A percentile compares a stretch with the other conserved stretches of the same genome.
Conservation (phyloP, 2,113 vertebrate species). For the Mormyrus lacerda region DNA sequence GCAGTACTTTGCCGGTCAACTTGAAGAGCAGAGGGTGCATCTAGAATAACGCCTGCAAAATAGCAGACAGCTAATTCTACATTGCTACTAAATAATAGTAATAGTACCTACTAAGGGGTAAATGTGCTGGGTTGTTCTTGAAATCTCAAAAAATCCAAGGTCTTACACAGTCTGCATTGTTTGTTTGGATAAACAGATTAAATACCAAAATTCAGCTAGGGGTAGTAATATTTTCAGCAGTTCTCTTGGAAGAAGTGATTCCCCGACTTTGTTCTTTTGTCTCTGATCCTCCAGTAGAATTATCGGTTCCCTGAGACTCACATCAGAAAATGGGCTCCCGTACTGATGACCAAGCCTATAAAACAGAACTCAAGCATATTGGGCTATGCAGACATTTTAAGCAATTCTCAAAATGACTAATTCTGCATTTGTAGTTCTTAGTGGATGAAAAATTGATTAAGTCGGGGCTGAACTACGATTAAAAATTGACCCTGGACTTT, state of each 20-base stretch:
- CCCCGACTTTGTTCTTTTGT: background rate
- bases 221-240: background rate
- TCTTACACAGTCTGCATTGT: background rate
- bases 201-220: background rate
- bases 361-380: background rate
- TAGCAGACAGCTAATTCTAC: too few species aligned
- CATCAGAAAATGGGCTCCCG: background rate
- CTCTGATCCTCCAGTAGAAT: background rate
- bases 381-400: background rate
- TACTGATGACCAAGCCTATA: background rate
- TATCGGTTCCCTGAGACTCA: background rate
- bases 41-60: too few species aligned
- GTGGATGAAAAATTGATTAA: background rate
- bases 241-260: background rate
- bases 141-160: too few species aligned
- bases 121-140: too few species aligned
- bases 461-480: background rate
- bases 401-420: background rate
- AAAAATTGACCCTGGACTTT: too few species aligned
- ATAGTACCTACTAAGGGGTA: too few species aligned
- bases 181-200: background rate
- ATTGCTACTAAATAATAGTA: too few species aligned
- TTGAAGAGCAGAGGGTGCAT: too few species aligned
- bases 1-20: too few species aligned
- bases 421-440: background rate